These are phyloP conservation scores for Chydorus sphaericus DNA, from an alignment of 2,888 invertebrate species.

Conservation along the genomic window DNA sequence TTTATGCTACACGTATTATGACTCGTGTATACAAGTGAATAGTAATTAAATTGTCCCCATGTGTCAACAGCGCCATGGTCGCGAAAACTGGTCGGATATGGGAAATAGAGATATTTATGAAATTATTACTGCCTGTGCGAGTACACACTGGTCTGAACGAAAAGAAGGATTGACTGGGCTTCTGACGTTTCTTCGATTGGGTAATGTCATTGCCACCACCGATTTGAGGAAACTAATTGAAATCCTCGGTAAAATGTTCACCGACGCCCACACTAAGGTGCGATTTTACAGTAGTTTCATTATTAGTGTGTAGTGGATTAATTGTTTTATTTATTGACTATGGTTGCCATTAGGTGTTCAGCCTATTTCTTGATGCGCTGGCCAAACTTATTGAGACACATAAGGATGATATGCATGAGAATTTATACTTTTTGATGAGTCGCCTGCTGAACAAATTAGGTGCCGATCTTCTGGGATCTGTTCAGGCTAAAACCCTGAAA, in stretches of 20 bases:
- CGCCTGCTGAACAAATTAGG: conserved; percentile 78
- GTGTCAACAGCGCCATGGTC: neutral
- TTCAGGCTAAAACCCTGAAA: conserved; percentile 76
- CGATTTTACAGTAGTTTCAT: neutral
- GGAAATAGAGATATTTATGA: conserved; percentile 56
- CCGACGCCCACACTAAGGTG: conserved; percentile 82
- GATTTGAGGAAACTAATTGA: conserved; percentile 78
- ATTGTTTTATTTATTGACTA: neutral
- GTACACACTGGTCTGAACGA: conserved; percentile 84
- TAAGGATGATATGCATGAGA: conserved; percentile 73
- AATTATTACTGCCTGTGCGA: conserved; percentile 73
- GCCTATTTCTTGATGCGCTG: conserved; percentile 80
- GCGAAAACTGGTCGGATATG: neutral
- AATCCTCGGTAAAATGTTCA: conserved; percentile 89
- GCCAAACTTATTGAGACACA: conserved; percentile 77
- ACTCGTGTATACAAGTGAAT: neutral
- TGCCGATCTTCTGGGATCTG: conserved; percentile 77
- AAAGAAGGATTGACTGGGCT: conserved; percentile 81
- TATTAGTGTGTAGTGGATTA: neutral
- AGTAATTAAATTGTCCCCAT: neutral
- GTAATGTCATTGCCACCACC: conserved; percentile 25
- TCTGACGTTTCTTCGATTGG: conserved; percentile 49
- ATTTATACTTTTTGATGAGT: conserved; percentile 82
- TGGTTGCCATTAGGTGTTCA: conserved; percentile 47
- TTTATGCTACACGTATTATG: neutral